These are phyloP conservation scores for Coracopsis vasa DNA, from an alignment of 2,113 vertebrate genomes.

Conservation along the genomic window DNA sequence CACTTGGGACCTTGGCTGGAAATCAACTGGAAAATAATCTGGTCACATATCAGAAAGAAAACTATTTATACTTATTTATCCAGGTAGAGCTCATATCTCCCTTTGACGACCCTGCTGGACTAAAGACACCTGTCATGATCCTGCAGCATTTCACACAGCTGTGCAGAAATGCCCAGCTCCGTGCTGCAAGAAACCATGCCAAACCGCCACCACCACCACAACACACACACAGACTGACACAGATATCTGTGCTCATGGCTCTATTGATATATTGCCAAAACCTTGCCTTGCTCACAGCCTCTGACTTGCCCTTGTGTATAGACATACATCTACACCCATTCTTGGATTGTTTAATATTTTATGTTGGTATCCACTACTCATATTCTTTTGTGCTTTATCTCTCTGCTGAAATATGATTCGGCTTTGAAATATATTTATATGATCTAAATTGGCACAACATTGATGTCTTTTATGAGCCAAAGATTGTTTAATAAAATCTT, in stretches of 20 bases:
- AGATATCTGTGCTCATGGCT: neutral
- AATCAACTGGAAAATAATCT: slow-evolving; percentile 86
- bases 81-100: slow-evolving; percentile 58
- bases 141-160: accelerated
- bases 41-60: slow-evolving; percentile 81
- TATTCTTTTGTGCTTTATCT: slow-evolving; percentile 46
- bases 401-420: slow-evolving; percentile 55
- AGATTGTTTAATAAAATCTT: slow-evolving; percentile 71
- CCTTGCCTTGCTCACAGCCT: neutral
- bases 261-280: neutral
- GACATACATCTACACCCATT: neutral
- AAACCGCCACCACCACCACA: neutral
- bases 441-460: slow-evolving; percentile 61
- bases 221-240: neutral
- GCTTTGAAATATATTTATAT: slow-evolving; percentile 67
- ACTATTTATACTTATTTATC: slow-evolving; percentile 80
- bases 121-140: neutral
- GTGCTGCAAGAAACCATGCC: neutral
- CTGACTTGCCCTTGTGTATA: neutral
- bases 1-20: slow-evolving; percentile 82
- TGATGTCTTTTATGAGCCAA: slow-evolving; percentile 61
- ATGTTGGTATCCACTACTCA: neutral
- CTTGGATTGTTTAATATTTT: slow-evolving; percentile 31
- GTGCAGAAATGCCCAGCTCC: neutral
- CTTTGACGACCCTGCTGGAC: neutral